Percentiles rank a stretch among this genome's conserved stretches.
Conservation (phyloP, 2,888 invertebrate species). For the Malacosoma neustria region DNA sequence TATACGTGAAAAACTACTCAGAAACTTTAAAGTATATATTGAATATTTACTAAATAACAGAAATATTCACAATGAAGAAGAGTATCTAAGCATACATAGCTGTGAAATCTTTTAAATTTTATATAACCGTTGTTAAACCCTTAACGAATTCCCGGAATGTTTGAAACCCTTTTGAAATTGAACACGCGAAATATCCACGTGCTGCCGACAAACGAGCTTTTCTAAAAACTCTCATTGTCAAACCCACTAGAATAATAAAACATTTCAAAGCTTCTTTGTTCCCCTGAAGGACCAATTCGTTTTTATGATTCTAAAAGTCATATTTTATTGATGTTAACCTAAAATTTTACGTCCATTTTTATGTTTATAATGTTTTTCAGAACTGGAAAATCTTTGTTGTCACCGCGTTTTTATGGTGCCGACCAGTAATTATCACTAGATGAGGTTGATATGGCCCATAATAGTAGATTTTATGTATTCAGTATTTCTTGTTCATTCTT, state of each 20-base stretch:
- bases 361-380: conserved; percentile 33
- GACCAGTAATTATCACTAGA: conserved; percentile 36
- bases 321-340: conserved; percentile 44
- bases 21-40: no score
- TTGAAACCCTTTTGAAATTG: conserved; percentile 44
- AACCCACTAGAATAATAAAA: conserved; percentile 54
- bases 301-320: conserved; percentile 50
- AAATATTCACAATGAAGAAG: no score
- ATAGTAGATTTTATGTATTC: conserved; percentile 28
- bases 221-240: conserved; percentile 34
- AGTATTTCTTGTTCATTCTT: conserved; percentile 13
- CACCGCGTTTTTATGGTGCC: conserved; percentile 50
- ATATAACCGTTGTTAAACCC: conserved; percentile 24
- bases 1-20: no score
- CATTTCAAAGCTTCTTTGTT: conserved; percentile 29
- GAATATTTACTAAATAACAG: no score
- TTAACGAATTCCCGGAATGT: conserved; percentile 42
- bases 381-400: conserved; percentile 39
- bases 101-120: conserved; percentile 17
- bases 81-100: conserved; percentile 22
- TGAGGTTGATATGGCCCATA: conserved; percentile 29
- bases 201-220: conserved; percentile 50
- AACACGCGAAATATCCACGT: conserved; percentile 46
- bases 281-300: conserved; percentile 25
- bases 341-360: conserved; percentile 53